Base-by-base conservation (phyloP, 2,888 invertebrate species). In the Patella pellucida region DNA sequence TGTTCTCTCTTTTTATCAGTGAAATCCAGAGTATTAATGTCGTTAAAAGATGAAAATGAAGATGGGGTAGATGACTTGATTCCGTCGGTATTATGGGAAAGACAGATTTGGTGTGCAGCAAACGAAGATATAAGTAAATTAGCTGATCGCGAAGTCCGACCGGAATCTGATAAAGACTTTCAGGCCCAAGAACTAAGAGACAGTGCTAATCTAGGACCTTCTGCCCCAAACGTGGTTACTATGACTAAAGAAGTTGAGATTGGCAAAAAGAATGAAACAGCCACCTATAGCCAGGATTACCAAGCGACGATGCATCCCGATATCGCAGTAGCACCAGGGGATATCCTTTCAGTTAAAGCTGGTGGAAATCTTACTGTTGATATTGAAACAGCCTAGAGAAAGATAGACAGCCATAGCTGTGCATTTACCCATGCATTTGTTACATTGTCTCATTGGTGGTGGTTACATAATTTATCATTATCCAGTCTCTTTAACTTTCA, bases 11-110 rank as follows among this genome's bases (percentile, higher is more conserved):
- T 76, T 74, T 76, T 69, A 69, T 82, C 82, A 88, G 88, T 86
- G 81, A 88, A 87, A 81, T 88, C 88, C 23, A 79, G 88, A 56
- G 86, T 88, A 75, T 81, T 88, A 78, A 80, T 88, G 82, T 87
- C 88, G 9, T 72, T 88, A 62, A 80, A 81, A 56, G 86, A 85
- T 19, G 87, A 87, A 41, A 78, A 81, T n/a, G 86, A 86, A 74
- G 86, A 86, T 56, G 76, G 76, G 67, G 68, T 73, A 41, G 79
- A 78, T 52, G 79, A 80, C 23, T 78, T 77, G 62, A 76, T 76
- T 56, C 68, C 79, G 15, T 74, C 75, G 19, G 62, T 80, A 67
- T 80, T 78, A 16, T 80, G 82, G 80, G 75, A 79, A 19, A 71
- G 68, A 23, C 69, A 75, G n/a, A 41, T 76, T 67, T 77, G 76